These are phyloP conservation scores for Scaptomyza caliginosa DNA, from an alignment of 2,888 invertebrate species.

Conservation along the genomic window DNA sequence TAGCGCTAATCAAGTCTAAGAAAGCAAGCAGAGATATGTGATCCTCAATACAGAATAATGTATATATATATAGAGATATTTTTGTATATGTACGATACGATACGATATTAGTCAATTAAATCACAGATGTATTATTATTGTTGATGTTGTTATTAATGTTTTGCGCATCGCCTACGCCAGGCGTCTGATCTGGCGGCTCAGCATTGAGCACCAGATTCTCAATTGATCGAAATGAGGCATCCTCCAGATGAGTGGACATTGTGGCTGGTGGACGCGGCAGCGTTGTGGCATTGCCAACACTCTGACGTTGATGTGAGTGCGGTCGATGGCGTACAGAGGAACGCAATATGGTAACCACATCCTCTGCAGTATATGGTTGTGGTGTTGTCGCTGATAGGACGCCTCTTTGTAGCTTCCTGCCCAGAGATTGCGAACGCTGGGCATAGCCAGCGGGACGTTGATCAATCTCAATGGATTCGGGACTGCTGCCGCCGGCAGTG, in stretches of 20 bases:
- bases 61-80: slow-evolving; percentile 17
- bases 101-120: slow-evolving; percentile 77
- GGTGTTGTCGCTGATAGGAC: slow-evolving; percentile 31
- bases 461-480: slow-evolving; percentile 73
- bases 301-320: slow-evolving; percentile 21
- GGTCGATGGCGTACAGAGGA: slow-evolving; percentile 73
- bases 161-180: slow-evolving; percentile 62
- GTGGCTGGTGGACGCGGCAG: slow-evolving; percentile 59
- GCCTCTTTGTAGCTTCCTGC: slow-evolving; percentile 61
- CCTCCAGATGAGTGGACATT: slow-evolving; percentile 67
- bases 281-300: slow-evolving; percentile 41
- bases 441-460: slow-evolving; percentile 60
- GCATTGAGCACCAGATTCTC: slow-evolving; percentile 82
- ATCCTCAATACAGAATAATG: slow-evolving; percentile 48
- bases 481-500: slow-evolving; percentile 48
- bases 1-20: slow-evolving; percentile 75
- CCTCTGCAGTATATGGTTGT: slow-evolving; percentile 80
- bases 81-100: slow-evolving; percentile 26
- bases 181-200: slow-evolving; percentile 81
- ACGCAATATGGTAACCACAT: slow-evolving; percentile 82
- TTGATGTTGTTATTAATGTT: slow-evolving; percentile 7
- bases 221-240: slow-evolving; percentile 76
- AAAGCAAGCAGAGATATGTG: slow-evolving; percentile 77
- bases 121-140: slow-evolving; percentile 82
- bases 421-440: slow-evolving; percentile 76